Percentiles rank a stretch among this genome's conserved stretches.
These are phyloP conservation scores for Notolepis coatsorum DNA, from an alignment of 2,797 vertebrate genomes.

Conservation along the genomic window DNA sequence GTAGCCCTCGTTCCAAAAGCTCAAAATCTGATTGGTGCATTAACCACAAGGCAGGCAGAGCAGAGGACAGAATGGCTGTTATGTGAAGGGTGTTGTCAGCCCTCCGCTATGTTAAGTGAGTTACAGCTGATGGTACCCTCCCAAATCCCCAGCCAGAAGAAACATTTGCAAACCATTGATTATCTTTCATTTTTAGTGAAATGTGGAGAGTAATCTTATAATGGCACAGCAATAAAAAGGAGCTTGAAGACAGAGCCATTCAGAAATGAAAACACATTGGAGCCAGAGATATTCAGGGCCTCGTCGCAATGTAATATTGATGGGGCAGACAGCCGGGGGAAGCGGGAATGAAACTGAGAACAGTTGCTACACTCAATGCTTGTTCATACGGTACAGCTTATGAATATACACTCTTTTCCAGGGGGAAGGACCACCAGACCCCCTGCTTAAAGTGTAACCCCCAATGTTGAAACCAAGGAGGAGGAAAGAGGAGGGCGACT, in stretches of 20 bases:
- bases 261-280: constrained; percentile 35
- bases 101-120: neutral
- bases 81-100: constrained; percentile 9
- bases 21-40: too few species aligned
- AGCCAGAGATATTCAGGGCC: constrained; percentile 30
- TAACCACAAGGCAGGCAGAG: too few species aligned
- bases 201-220: constrained; percentile 16
- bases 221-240: constrained; percentile 1
- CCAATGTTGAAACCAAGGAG: too few species aligned
- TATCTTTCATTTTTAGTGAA: constrained; percentile 18
- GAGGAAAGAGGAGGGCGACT: constrained; percentile 6
- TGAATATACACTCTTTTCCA: too few species aligned
- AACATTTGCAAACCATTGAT: constrained; percentile 5
- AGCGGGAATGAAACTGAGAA: constrained; percentile 30
- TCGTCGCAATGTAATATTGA: constrained; percentile 48
- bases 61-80: constrained; percentile 2
- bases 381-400: neutral
- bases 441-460: too few species aligned
- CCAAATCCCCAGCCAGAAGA: neutral
- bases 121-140: neutral
- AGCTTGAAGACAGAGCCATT: constrained; percentile 26
- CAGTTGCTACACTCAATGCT: constrained; percentile 7
- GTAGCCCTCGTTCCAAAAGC: too few species aligned
- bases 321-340: constrained; percentile 36
- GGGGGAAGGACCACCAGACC: too few species aligned